Percentiles rank a stretch among this genome's conserved stretches.
phyloP scores from a whole-genome alignment of 2,888 invertebrate species.

The Thecophora atra region DNA sequence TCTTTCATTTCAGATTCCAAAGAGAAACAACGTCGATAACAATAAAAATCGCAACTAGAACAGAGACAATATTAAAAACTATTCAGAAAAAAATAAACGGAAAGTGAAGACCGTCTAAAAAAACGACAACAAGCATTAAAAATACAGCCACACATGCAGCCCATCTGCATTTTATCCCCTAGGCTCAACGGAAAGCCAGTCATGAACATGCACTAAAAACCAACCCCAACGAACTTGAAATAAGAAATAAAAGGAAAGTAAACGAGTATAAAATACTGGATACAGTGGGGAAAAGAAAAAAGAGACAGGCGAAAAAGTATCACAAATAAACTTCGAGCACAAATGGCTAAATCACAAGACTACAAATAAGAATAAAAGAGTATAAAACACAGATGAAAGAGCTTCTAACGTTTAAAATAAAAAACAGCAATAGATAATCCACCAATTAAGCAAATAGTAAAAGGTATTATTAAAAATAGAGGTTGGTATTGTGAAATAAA shows the following conservation, averaged over 20 bases:
- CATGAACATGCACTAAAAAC: constrained; percentile 1
- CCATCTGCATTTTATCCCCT: background rate
- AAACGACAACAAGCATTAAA: background rate
- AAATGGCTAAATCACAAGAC: constrained; percentile 21
- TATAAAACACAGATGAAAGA: background rate
- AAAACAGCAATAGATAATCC: background rate
- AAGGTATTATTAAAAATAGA: background rate
- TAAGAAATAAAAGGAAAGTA: background rate
- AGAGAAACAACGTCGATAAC: background rate
- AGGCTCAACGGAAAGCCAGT: background rate
- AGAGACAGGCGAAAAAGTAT: background rate
- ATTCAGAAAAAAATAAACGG: background rate
- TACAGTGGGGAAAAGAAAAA: background rate
- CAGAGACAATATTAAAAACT: background rate
- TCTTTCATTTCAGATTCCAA: constrained; percentile 11
- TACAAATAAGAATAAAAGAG: constrained; percentile 9
- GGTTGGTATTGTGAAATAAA: constrained; percentile 11
- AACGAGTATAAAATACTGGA: constrained; percentile 9
- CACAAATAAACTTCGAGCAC: background rate
- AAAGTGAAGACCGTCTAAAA: background rate
- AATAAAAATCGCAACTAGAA: constrained; percentile 8
- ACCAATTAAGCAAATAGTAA: background rate
- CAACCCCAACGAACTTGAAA: background rate
- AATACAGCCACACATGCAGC: background rate
- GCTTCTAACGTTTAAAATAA: background rate